Evolutionary conservation across 2,797 vertebrate species (phyloP), one percentile per base, ranked within the genome.

Genomic region (Pitangus sulphuratus): DNA sequence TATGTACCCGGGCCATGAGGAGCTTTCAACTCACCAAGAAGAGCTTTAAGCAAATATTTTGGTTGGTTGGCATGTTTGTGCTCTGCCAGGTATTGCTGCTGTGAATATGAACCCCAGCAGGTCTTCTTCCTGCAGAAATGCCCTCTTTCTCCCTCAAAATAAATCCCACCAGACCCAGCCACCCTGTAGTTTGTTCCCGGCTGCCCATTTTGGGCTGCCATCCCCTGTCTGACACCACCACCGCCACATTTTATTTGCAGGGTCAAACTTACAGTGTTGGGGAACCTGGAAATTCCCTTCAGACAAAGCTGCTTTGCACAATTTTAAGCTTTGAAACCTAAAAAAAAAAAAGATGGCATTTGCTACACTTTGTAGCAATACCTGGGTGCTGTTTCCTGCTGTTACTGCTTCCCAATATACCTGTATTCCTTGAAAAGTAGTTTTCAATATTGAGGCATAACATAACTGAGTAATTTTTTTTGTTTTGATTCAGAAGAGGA

Each of bases 161-260:
- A 50, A 92, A 68, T 30, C 9, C 14, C 8, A 5, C 15, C 20
- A 53, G 35, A 33, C 22, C 17, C 40, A 61, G 1, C 26, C 51
- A 14, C 19, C 21, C 4, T 3, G 1, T 0, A 12, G 72, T 45
- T 87, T 72, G 30, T 57, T 94, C 68, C 69, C 68, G 39, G 25
- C 10, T 75, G 22, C 8, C 18, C 9, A 1, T 62, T 48, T 71
- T 25, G 9, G 71, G 42, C 47, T 78, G 50, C 61, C 1, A 0
- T 53, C 18, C 26, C 10, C 19, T 39, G 4, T 62, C 33, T 66
- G 53, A 22, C 16, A 14, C 40, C 3, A 0, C 24, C 3, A 0
- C 24, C 26, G 17, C 1, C 1, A 15, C 3, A 0, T 26, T 10
- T 13, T n/a, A 35, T 64, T 79, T 77, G 39, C 11, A 45, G 12